Percentiles rank a stretch among this genome's conserved stretches.
phyloP scores from a whole-genome alignment of 2,113 vertebrate genomes.

The Naja naja region DNA sequence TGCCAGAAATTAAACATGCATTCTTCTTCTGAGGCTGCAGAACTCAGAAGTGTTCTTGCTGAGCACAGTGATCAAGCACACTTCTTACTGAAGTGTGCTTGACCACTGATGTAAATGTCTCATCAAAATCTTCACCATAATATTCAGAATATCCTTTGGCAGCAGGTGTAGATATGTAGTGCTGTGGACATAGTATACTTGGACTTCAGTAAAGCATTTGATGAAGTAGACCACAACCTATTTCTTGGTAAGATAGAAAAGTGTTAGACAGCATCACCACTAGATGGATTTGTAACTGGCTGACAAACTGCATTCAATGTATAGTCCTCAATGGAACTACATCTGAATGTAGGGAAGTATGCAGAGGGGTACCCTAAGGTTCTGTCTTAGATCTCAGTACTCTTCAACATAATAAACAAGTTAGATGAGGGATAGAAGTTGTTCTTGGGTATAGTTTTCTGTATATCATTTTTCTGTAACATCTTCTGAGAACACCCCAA shows the following conservation, averaged over 20 bases:
- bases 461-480: no score
- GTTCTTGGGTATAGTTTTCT: no score
- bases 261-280: neutral
- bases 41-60: neutral
- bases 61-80: no score
- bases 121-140: neutral
- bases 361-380: neutral
- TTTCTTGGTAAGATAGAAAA: neutral
- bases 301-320: neutral
- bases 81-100: neutral
- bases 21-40: neutral
- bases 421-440: neutral
- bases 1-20: neutral
- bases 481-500: no score
- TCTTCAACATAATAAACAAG: neutral
- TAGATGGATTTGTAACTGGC: neutral
- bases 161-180: neutral
- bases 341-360: neutral
- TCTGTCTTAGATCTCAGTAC: neutral
- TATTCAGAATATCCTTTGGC: neutral
- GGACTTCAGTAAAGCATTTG: neutral
- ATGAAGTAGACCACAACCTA: neutral
- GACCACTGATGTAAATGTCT: neutral
- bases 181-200: neutral
- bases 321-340: neutral